Percentiles rank a stretch among this genome's conserved stretches.
phyloP scores from a whole-genome alignment of 2,797 vertebrate species.

The Danio tinwini region DNA sequence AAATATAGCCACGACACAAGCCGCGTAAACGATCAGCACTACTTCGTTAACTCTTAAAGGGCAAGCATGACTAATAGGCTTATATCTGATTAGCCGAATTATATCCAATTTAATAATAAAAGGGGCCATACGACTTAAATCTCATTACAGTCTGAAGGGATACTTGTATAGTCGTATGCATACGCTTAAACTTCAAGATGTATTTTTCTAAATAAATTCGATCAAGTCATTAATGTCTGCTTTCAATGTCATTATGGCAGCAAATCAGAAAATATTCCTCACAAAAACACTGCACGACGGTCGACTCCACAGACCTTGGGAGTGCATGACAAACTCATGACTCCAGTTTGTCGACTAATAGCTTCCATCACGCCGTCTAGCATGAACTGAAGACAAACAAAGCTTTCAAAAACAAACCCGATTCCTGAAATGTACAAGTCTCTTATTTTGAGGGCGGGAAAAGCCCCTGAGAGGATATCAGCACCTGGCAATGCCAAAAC shows the following conservation, averaged over 20 bases:
- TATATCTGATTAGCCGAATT: conserved; percentile 18
- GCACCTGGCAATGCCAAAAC: background rate
- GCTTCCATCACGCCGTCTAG: conserved; percentile 25
- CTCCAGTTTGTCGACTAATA: conserved; percentile 37
- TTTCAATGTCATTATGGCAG: background rate
- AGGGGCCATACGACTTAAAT: background rate
- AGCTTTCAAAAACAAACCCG: conserved; percentile 7
- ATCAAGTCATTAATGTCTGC: conserved; percentile 6
- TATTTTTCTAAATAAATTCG: conserved; percentile 50
- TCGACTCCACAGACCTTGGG: conserved; percentile 8
- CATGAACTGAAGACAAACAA: conserved; percentile 2
- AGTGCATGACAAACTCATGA: conserved; percentile 52
- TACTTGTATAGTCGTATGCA: conserved; percentile 1
- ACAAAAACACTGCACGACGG: background rate
- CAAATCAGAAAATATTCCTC: background rate
- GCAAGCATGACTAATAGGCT: background rate
- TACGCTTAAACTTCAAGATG: background rate
- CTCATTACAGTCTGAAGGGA: background rate
- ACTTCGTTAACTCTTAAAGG: conserved; percentile 18
- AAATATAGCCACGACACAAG: background rate
- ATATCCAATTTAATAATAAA: conserved; percentile 29
- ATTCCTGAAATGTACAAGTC: background rate
- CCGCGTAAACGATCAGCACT: background rate
- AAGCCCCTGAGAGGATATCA: background rate
- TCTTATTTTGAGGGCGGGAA: background rate